A percentile compares a stretch with the other conserved stretches of the same genome.
phyloP scores from a whole-genome alignment of 2,113 vertebrate species.

The Trochalopteron elliotii region DNA sequence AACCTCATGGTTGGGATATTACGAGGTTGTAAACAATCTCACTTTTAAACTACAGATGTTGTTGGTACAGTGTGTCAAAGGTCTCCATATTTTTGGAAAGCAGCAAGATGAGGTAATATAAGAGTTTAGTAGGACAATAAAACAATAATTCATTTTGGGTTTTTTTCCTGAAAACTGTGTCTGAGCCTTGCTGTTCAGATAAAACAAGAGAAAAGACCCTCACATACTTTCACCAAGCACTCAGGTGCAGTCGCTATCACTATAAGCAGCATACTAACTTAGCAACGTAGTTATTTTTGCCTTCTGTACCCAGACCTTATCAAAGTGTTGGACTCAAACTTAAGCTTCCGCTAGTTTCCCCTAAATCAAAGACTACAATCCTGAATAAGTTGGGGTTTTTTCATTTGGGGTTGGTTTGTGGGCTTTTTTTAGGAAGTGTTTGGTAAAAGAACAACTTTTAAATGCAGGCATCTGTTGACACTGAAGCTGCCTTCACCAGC shows the following conservation, averaged over 20 bases:
- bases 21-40: not conserved
- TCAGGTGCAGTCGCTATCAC: not conserved
- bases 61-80: not conserved
- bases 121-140: not conserved
- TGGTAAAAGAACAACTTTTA: not conserved
- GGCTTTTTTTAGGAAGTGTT: not conserved
- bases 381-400: fast-evolving
- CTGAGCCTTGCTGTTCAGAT: not conserved
- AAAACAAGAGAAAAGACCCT: not conserved
- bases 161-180: not conserved
- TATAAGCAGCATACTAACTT: not conserved
- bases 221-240: fast-evolving
- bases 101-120: not conserved
- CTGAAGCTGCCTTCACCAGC: not conserved
- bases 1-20: not conserved
- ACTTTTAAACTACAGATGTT: not conserved
- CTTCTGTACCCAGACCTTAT: not conserved
- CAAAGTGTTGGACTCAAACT: not conserved
- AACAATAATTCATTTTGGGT: not conserved
- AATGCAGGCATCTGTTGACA: not conserved
- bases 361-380: not conserved
- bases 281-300: not conserved
- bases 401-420: not conserved
- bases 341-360: not conserved
- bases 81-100: not conserved